Evolutionary conservation across 92 coral and sea anemone species (phyloP).

Genomic region (Metridium senile): DNA sequence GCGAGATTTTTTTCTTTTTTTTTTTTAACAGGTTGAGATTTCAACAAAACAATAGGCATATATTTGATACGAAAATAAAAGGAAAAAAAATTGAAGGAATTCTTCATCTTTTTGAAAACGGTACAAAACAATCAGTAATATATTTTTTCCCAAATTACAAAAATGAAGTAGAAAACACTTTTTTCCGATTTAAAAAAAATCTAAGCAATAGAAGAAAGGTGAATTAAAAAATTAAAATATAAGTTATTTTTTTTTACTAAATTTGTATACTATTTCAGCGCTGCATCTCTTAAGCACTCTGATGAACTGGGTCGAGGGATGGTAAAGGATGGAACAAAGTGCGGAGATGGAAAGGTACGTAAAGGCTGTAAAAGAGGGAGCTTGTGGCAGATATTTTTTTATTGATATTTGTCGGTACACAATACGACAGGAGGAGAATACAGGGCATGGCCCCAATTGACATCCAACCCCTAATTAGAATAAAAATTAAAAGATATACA

Average conservation of each 20-base stretch:
- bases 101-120: too few relatives aligned
- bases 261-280: slow-evolving; percentile 2
- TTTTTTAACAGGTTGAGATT: too few relatives aligned
- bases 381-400: not conserved
- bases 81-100: too few relatives aligned
- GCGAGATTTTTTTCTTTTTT: too few relatives aligned
- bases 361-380: not conserved
- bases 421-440: too few relatives aligned
- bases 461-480: too few relatives aligned
- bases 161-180: not conserved
- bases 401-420: too few relatives aligned
- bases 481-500: too few relatives aligned
- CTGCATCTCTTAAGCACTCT: slow-evolving; percentile 5
- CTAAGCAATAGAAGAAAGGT: not conserved
- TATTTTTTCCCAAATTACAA: not conserved
- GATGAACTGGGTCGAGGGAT: slow-evolving; percentile 37
- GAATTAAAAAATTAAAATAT: not conserved
- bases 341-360: slow-evolving; percentile 41
- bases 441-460: too few relatives aligned
- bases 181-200: not conserved
- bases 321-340: slow-evolving; percentile 35
- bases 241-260: not conserved
- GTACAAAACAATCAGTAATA: too few relatives aligned
- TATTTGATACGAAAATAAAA: too few relatives aligned
- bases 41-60: too few relatives aligned